Base-by-base conservation (phyloP, 1,140 invertebrate genomes). In the Stenopsyche tienmushanensis region DNA sequence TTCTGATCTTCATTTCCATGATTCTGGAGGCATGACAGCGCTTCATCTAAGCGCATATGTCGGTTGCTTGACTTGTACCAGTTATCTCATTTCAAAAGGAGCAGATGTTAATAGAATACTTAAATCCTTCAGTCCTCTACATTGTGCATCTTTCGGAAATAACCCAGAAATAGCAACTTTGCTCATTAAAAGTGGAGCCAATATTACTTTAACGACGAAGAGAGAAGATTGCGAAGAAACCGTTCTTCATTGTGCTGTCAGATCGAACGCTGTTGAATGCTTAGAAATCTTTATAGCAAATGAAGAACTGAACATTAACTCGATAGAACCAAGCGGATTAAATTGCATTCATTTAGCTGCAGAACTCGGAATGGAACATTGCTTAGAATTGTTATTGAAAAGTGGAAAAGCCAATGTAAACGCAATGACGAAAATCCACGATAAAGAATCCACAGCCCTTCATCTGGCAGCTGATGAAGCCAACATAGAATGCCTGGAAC, bases 401-500 rank as follows among this genome's bases (percentile, higher is more conserved):
- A 85, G 85, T 2, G 83, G 85, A 17, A 84, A 82, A 15, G 80
- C 84, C 0, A 83, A 87, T 73, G 74, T 85, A 29, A 78, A 82
- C 65, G 82, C 85, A 29, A 74, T 82, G 74, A 79, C 93, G 68
- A 85, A 80, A 65, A 86, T 86, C 1, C 78, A 85, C 3, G 86
- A 87, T 59, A 84, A 86, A 71, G 85, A 87, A 71, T 88, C 88
- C 29, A 92, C 89, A 0, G 85, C 91, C 0, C 73, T 94, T 17
- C 91, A 94, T 77, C 78, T 93, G 66, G 90, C 91, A 0, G 90
- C 91, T 1, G 88, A 91, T 66, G 88, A 89, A 49, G 90, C 89
- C 24, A 89, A 88, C 69, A 82, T 81, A 9, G 86, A 90, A 23
- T 90, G 90, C 67, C 83, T 91, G 0, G 83, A 87, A 64, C 75